Conservation (phyloP, 1,140 invertebrate species). For the Nomia melanderi region DNA sequence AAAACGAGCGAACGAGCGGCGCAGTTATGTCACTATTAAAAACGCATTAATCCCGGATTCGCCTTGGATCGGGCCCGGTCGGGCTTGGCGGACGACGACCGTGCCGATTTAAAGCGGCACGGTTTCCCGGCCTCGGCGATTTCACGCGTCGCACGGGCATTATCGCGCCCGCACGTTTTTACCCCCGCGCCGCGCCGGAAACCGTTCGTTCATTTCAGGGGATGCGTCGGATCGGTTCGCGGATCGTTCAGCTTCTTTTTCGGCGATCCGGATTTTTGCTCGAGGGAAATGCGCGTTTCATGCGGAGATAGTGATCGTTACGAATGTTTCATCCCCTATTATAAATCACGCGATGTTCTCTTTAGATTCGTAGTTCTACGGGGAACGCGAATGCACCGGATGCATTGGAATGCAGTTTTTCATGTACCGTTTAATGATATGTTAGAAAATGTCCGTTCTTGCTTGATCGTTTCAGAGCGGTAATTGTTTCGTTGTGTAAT, state of each 20-base stretch:
- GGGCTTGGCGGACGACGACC: constrained; percentile 26
- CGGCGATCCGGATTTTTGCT: not conserved
- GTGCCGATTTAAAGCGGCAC: constrained; percentile 49
- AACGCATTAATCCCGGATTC: constrained; percentile 73
- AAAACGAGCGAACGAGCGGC: constrained; percentile 48
- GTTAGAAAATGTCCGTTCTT: too few relatives aligned
- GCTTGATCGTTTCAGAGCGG: too few relatives aligned
- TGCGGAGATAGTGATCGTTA: not conserved
- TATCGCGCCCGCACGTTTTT: constrained; percentile 46
- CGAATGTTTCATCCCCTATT: too few relatives aligned
- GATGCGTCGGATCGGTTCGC: constrained; percentile 18
- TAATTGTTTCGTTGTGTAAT: too few relatives aligned
- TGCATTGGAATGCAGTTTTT: too few relatives aligned
- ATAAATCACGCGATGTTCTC: too few relatives aligned
- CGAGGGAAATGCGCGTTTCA: not conserved
- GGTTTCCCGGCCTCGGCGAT: constrained; percentile 37
- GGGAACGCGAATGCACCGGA: too few relatives aligned
- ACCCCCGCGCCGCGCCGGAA: not conserved
- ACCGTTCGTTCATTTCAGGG: not conserved
- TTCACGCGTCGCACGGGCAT: constrained; percentile 39
- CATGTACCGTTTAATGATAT: too few relatives aligned
- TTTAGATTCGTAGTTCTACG: too few relatives aligned
- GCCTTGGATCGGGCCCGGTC: constrained; percentile 40
- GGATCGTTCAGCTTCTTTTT: not conserved
- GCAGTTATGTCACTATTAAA: constrained; percentile 74